These are phyloP conservation scores for Tringa solitaria DNA, from an alignment of 2,113 vertebrate genomes.

Conservation along the genomic window DNA sequence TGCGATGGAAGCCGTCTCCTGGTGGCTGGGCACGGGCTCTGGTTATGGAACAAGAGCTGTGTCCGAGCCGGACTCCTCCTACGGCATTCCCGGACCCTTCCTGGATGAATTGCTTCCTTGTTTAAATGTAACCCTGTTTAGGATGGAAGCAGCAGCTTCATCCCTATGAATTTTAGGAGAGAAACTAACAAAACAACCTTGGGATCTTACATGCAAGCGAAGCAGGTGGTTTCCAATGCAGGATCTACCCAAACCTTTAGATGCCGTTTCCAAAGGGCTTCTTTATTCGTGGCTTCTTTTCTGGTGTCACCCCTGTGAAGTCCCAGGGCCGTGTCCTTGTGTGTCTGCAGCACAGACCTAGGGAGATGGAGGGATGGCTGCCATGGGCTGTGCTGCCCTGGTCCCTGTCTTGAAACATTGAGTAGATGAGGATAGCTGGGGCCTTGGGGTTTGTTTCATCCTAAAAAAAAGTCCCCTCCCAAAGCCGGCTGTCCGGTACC, in stretches of 20 bases:
- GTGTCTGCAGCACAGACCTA: neutral
- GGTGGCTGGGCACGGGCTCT: neutral
- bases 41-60: neutral
- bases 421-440: neutral
- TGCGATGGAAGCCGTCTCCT: neutral
- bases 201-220: neutral
- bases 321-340: too few species aligned
- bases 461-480: neutral
- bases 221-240: neutral
- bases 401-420: fast-evolving
- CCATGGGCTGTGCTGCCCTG: neutral
- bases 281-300: neutral
- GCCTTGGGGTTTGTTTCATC: neutral
- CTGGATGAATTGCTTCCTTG: fast-evolving
- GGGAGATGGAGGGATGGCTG: neutral
- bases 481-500: neutral
- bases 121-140: neutral
- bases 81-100: neutral
- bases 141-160: neutral
- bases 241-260: neutral
- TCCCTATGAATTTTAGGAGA: neutral
- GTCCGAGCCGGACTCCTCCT: neutral
- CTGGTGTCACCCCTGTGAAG: neutral
- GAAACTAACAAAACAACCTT: neutral
- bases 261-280: neutral